Evolutionary conservation across 2,797 vertebrate species (phyloP).

Genomic region (Characodon lateralis): DNA sequence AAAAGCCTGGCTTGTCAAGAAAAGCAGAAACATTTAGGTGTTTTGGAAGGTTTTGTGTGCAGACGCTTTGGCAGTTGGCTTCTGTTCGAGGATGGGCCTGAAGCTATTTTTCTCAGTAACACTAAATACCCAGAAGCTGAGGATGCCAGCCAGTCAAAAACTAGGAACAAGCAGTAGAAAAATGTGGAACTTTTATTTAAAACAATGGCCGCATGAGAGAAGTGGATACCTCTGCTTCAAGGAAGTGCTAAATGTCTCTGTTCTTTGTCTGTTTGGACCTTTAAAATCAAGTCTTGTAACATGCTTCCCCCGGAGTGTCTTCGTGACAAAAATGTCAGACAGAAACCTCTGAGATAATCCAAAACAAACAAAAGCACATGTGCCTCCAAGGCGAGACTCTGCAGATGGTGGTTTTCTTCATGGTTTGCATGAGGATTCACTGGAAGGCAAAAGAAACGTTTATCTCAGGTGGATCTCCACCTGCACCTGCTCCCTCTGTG

Average conservation of each 20-base stretch:
- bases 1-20: neutral
- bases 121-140: slow-evolving; percentile 43
- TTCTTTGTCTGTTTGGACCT: slow-evolving; percentile 5
- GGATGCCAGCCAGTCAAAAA: slow-evolving; percentile 47
- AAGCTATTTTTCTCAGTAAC: slow-evolving; percentile 69
- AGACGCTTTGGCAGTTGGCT: slow-evolving; percentile 55
- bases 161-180: slow-evolving; percentile 65
- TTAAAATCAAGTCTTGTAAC: neutral
- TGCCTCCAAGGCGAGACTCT: neutral
- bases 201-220: slow-evolving; percentile 52
- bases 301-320: neutral
- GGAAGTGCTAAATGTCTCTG: slow-evolving; percentile 17
- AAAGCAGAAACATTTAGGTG: slow-evolving; percentile 6
- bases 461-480: neutral
- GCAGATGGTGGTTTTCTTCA: neutral
- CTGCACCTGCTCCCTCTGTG: slow-evolving; percentile 13
- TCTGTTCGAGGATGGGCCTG: slow-evolving; percentile 64
- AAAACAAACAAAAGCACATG: slow-evolving; percentile 22
- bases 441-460: neutral
- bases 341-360: slow-evolving; percentile 10
- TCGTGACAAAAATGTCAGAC: neutral
- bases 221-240: slow-evolving; percentile 29
- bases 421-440: neutral
- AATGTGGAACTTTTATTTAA: slow-evolving; percentile 66
- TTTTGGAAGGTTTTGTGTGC: neutral